These are phyloP conservation scores for Cladorhizidae sp. DNA, from an alignment of 37 sponge, comb jelly and placozoan genomes.

Conservation along the genomic window DNA sequence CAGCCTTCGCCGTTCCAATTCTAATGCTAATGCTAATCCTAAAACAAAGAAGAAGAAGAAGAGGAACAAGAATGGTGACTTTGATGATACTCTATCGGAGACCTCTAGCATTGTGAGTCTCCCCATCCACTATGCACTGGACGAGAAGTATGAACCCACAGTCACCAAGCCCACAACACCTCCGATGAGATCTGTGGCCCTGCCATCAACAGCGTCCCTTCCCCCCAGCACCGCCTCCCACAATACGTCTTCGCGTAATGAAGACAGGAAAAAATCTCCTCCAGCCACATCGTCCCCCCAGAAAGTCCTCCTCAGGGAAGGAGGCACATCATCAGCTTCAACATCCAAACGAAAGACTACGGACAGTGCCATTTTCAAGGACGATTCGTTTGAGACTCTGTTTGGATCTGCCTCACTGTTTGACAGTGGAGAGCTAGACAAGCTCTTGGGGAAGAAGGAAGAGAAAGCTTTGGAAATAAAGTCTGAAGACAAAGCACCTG, in stretches of 20 bases:
- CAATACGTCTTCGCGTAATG: neutral
- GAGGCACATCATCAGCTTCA: neutral
- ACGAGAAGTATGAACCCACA: slow-evolving; percentile 16
- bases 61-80: slow-evolving; percentile 1
- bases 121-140: slow-evolving; percentile 3
- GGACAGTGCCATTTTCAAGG: slow-evolving; percentile 38
- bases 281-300: neutral
- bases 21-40: too few species aligned
- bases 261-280: neutral
- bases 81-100: slow-evolving; percentile 51
- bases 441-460: slow-evolving; percentile 22
- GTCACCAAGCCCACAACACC: neutral
- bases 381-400: slow-evolving; percentile 13
- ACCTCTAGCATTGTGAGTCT: slow-evolving; percentile 58
- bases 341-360: slow-evolving; percentile 11
- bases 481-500: neutral
- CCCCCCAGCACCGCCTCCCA: too few species aligned
- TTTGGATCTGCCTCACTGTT: slow-evolving; percentile 46
- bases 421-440: slow-evolving; percentile 36
- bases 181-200: neutral
- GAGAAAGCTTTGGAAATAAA: slow-evolving; percentile 12
- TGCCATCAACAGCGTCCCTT: neutral
- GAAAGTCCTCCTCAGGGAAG: neutral
- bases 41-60: slow-evolving; percentile 24
- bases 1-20: slow-evolving; percentile 22